Conservation (phyloP, 2,113 vertebrate species). For the Centropristis striata region DNA sequence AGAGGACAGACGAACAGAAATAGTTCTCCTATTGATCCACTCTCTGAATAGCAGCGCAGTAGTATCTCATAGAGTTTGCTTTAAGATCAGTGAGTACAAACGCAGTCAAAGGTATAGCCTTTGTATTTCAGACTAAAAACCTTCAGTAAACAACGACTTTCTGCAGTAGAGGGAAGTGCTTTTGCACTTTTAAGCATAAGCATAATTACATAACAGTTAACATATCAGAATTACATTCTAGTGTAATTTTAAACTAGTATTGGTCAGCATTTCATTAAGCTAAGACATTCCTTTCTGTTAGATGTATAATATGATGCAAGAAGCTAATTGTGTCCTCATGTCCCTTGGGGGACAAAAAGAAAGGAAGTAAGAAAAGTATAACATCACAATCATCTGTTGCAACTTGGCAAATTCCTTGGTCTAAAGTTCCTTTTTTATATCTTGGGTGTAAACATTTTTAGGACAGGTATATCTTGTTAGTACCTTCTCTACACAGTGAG, state of each 20-base stretch:
- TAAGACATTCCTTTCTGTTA: neutral
- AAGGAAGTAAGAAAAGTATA: neutral
- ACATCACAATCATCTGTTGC: neutral
- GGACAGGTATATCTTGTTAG: neutral
- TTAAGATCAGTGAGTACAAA: conserved; percentile 22
- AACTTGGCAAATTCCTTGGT: neutral
- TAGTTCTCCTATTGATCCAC: conserved; percentile 56
- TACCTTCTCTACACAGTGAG: neutral
- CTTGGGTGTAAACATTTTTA: neutral
- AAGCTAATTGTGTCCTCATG: neutral
- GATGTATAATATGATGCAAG: neutral
- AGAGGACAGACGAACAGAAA: conserved; percentile 45
- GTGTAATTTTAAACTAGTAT: neutral
- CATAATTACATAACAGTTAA: conserved; percentile 10
- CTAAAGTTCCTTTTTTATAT: neutral
- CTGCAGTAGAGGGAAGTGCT: neutral
- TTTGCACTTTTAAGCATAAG: neutral
- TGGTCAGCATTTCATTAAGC: neutral
- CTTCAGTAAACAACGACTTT: neutral
- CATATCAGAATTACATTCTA: neutral
- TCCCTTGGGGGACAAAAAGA: neutral
- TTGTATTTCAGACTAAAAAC: conserved; percentile 17
- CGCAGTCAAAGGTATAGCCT: conserved; percentile 6
- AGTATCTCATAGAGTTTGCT: conserved; percentile 33
- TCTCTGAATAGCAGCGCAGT: conserved; percentile 32